Percentiles rank a stretch among this genome's conserved stretches.
Evolutionary conservation across 1,140 invertebrate genomes (phyloP).

Genomic region (Scaptodrosophila lebanonensis): DNA sequence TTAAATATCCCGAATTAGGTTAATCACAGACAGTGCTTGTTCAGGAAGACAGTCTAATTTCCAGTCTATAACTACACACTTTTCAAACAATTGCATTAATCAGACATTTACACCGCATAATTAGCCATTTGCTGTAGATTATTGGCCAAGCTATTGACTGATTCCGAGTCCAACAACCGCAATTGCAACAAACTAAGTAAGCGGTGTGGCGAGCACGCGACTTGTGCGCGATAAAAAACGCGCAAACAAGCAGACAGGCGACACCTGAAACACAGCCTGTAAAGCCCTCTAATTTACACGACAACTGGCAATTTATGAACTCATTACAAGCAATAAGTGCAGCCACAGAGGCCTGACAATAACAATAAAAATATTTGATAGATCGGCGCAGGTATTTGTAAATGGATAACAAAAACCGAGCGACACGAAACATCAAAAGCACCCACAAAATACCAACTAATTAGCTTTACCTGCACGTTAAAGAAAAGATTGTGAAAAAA

Average conservation of each 20-base stretch:
- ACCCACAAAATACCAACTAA: constrained; percentile 13
- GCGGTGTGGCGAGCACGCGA: constrained; percentile 27
- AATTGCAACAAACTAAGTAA: constrained; percentile 16
- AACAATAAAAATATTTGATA: constrained; percentile 19
- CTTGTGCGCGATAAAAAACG: constrained; percentile 27
- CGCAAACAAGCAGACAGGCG: constrained; percentile 17
- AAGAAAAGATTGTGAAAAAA: constrained; percentile 8
- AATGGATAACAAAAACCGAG: no score
- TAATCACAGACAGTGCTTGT: no score
- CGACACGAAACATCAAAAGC: no score
- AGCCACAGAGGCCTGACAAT: constrained; percentile 28
- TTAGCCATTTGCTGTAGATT: constrained; percentile 37
- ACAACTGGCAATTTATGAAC: constrained; percentile 51
- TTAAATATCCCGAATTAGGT: no score
- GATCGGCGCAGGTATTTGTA: constrained; percentile 5
- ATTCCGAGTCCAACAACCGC: not conserved
- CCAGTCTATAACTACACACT: no score
- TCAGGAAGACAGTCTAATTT: no score
- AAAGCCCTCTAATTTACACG: constrained; percentile 37
- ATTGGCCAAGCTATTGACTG: constrained; percentile 24
- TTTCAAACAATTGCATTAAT: no score
- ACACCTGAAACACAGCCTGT: constrained; percentile 40
- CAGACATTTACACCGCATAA: no score
- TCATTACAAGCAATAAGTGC: constrained; percentile 23
- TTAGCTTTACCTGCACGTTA: constrained; percentile 3